These are phyloP conservation scores for Diacarnus erythraeanus DNA, from an alignment of 37 sponge, comb jelly and placozoan genomes.

Conservation along the genomic window DNA sequence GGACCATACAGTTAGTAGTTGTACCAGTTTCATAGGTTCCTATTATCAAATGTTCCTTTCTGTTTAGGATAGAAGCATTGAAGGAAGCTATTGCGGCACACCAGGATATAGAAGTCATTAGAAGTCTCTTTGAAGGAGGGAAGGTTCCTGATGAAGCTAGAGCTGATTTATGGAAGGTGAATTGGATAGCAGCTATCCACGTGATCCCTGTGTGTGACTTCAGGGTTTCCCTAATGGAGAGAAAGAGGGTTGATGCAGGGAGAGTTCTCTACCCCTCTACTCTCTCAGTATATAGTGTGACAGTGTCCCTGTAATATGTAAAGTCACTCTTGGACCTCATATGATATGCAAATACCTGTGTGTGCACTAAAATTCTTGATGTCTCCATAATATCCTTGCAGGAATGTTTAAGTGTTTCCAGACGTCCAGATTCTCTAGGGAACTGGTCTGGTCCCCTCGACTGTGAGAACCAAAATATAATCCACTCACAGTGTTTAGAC, in stretches of 20 bases:
- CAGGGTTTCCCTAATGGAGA: too few relatives aligned
- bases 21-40: too few relatives aligned
- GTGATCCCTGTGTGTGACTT: too few relatives aligned
- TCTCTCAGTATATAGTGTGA: background rate
- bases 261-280: too few relatives aligned
- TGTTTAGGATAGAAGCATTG: constrained; percentile 19
- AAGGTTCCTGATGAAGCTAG: constrained; percentile 55
- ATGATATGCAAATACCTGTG: background rate
- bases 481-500: constrained; percentile 51
- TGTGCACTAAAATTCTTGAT: background rate
- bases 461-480: constrained; percentile 57
- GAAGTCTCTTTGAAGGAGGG: constrained; percentile 32
- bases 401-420: constrained; percentile 68
- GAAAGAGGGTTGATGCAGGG: too few relatives aligned
- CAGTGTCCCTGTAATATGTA: background rate
- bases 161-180: constrained; percentile 75
- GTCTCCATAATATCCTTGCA: background rate
- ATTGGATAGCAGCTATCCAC: too few relatives aligned
- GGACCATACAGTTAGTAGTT: too few relatives aligned
- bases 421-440: constrained; percentile 74
- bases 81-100: constrained; percentile 44
- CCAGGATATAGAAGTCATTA: constrained; percentile 53
- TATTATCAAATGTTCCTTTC: background rate
- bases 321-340: background rate
- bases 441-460: constrained; percentile 80